These are phyloP conservation scores for Epicampocera succincta DNA, from an alignment of 2,888 invertebrate genomes.

Conservation along the genomic window DNA sequence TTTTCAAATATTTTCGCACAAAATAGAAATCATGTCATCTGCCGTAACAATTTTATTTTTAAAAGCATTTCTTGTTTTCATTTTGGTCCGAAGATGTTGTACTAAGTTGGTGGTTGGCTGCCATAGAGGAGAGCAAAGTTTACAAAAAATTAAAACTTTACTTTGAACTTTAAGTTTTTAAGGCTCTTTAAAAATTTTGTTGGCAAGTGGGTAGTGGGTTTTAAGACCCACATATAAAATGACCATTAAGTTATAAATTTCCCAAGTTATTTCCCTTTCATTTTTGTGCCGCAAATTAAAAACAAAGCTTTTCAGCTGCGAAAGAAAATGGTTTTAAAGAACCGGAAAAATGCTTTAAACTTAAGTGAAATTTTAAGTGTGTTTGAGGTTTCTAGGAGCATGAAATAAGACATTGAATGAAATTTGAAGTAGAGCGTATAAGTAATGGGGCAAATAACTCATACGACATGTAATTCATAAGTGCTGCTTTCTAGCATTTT, in stretches of 20 bases:
- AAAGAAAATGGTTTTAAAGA: slow-evolving; percentile 6
- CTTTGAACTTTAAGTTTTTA: slow-evolving; percentile 21
- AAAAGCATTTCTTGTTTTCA: slow-evolving; percentile 13
- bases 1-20: not conserved
- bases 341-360: slow-evolving; percentile 4
- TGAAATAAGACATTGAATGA: not conserved
- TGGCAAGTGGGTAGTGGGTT: slow-evolving; percentile 5
- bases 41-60: slow-evolving; percentile 13
- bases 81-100: not conserved
- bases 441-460: not conserved
- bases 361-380: slow-evolving; percentile 25
- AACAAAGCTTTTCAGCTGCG: not conserved
- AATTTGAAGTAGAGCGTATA: slow-evolving; percentile 1
- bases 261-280: slow-evolving; percentile 5
- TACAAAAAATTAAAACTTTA: slow-evolving; percentile 19
- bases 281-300: not conserved
- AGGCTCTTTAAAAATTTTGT: slow-evolving; percentile 16
- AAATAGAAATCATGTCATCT: slow-evolving; percentile 11
- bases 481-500: too few relatives aligned
- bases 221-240: slow-evolving; percentile 13
- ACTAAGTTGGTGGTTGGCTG: not conserved
- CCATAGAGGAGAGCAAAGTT: slow-evolving; percentile 12
- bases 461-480: too few relatives aligned
- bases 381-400: not conserved
- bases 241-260: slow-evolving; percentile 40